Evolutionary conservation across 2,113 vertebrate genomes (phyloP).

Genomic region (Perccottus glenii): DNA sequence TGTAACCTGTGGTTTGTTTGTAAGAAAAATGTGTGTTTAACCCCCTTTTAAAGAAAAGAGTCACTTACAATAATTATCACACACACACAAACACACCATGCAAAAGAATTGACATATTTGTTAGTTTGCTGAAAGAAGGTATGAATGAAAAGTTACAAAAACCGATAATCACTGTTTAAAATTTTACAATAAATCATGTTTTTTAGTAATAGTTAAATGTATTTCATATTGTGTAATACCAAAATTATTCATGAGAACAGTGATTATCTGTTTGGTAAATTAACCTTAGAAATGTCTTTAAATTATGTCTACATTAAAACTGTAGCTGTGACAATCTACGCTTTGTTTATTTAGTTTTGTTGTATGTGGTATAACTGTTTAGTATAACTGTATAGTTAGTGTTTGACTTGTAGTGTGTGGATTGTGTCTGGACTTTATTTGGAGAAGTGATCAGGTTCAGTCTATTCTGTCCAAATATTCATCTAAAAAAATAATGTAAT

Average conservation of each 20-base stretch:
- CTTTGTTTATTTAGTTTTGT: not conserved
- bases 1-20: conserved; percentile 10
- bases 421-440: too few species aligned
- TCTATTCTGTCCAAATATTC: too few species aligned
- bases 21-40: conserved; percentile 16
- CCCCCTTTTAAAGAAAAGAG: conserved; percentile 12
- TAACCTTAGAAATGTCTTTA: not conserved
- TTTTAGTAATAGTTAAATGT: too few species aligned
- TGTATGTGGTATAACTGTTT: not conserved
- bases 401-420: too few species aligned
- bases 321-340: not conserved
- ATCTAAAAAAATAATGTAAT: too few species aligned
- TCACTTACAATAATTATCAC: conserved; percentile 16
- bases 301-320: not conserved
- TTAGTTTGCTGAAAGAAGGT: conserved; percentile 39
- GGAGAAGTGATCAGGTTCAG: too few species aligned
- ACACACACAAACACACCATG: conserved; percentile 50
- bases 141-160: conserved; percentile 16
- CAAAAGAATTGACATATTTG: conserved; percentile 28
- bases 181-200: not conserved
- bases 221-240: too few species aligned
- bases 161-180: not conserved
- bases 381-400: too few species aligned
- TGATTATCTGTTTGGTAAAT: conserved; percentile 3
- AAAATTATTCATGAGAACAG: not conserved